A percentile compares a stretch with the other conserved stretches of the same genome.
These are phyloP conservation scores for Xiphias gladius DNA, from an alignment of 2,113 vertebrate genomes.

Conservation along the genomic window DNA sequence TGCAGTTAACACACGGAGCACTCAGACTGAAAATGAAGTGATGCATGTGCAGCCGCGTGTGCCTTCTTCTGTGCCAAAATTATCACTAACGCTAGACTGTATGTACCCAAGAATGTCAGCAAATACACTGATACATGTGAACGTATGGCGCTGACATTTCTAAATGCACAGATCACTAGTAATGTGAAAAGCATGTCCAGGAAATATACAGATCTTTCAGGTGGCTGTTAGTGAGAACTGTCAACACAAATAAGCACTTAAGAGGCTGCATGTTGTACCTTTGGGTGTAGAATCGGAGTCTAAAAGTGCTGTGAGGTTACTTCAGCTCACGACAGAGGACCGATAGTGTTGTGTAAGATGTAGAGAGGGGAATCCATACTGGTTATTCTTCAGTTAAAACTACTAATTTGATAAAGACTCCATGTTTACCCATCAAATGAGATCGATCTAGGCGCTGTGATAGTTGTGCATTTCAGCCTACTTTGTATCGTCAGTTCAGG, in stretches of 20 bases:
- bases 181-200: constrained; percentile 43
- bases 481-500: no score
- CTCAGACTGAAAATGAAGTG: not conserved
- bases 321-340: not conserved
- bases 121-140: not conserved
- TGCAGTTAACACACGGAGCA: not conserved
- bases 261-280: not conserved
- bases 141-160: not conserved
- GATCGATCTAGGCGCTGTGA: not conserved
- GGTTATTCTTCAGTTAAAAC: no score
- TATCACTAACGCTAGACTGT: no score
- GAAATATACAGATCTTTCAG: no score
- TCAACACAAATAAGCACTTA: constrained; percentile 53
- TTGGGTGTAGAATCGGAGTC: not conserved
- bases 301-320: not conserved
- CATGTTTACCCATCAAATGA: not conserved
- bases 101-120: not conserved
- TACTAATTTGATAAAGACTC: no score
- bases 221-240: not conserved
- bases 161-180: not conserved
- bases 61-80: not conserved
- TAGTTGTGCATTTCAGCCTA: no score
- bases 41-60: no score
- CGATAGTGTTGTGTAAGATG: not conserved
- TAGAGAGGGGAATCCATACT: no score